Conservation (phyloP, 2,888 invertebrate genomes). For the Syrista parreyssii region DNA sequence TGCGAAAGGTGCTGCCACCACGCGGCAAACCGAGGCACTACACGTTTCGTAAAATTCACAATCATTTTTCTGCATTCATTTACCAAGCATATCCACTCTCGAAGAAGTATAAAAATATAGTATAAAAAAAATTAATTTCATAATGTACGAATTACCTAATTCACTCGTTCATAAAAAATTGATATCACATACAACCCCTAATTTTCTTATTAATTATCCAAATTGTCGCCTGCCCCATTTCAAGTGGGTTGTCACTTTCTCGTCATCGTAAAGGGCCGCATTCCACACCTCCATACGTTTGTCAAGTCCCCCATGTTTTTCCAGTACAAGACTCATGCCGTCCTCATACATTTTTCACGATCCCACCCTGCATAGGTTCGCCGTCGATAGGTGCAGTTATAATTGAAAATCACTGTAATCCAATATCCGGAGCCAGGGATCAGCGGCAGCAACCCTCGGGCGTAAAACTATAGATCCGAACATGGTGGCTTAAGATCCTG, state of each 20-base stretch:
- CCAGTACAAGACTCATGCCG: background rate
- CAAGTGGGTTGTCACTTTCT: background rate
- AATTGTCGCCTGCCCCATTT: background rate
- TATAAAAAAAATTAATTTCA: no score
- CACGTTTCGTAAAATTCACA: slow-evolving; percentile 32
- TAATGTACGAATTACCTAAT: background rate
- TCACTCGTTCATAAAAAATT: background rate
- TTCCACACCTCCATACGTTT: background rate
- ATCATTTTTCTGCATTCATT: slow-evolving; percentile 34
- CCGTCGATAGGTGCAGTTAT: slow-evolving; percentile 27
- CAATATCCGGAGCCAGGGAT: slow-evolving; percentile 36
- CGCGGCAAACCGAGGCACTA: slow-evolving; percentile 43
- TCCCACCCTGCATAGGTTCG: background rate
- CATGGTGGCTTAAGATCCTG: slow-evolving; percentile 24
- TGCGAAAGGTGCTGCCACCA: slow-evolving; percentile 58
- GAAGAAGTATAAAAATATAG: no score
- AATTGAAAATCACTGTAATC: slow-evolving; percentile 57
- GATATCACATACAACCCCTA: background rate
- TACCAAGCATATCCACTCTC: slow-evolving; percentile 8
- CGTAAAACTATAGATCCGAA: slow-evolving; percentile 30
- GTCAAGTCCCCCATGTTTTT: background rate
- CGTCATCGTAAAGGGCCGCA: background rate
- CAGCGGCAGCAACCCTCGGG: slow-evolving; percentile 13
- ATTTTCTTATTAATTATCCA: background rate
- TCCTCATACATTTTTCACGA: slow-evolving; percentile 10